Percentiles rank a stretch among this genome's conserved stretches.
phyloP scores from a whole-genome alignment of 2,113 vertebrate species.

The Phalacrocorax aristotelis region DNA sequence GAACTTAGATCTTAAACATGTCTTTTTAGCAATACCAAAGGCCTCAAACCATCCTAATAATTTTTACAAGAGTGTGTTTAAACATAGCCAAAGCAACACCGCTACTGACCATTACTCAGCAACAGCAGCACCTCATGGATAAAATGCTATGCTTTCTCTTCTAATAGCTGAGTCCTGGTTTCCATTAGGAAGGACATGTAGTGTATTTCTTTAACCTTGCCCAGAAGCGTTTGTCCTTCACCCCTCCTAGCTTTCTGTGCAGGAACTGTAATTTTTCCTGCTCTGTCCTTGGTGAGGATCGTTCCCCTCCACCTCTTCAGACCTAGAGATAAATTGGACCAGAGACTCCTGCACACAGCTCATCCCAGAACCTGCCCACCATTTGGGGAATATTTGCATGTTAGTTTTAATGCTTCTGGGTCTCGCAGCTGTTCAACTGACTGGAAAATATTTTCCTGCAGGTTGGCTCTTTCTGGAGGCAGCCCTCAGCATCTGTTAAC shows the following conservation, averaged over 20 bases:
- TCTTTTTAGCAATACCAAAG: not conserved
- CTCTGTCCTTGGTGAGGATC: not conserved
- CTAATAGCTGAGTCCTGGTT: not conserved
- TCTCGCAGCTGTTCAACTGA: fast-evolving
- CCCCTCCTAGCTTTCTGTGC: not conserved
- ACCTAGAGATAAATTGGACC: not conserved
- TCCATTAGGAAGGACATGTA: not conserved
- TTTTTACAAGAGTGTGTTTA: not conserved
- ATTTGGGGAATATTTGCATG: not conserved
- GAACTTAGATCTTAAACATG: not conserved
- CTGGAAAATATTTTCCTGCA: not conserved
- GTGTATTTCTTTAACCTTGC: not conserved
- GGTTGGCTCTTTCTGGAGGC: not conserved
- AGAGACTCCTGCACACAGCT: not conserved
- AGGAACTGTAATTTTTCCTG: not conserved
- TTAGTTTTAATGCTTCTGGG: not conserved
- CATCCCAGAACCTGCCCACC: not conserved
- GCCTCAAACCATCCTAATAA: not conserved
- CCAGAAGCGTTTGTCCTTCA: not conserved
- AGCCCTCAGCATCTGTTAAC: not conserved
- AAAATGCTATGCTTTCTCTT: not conserved
- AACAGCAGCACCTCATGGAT: not conserved
- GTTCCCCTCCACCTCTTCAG: not conserved
- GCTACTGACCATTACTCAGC: not conserved
- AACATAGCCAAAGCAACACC: not conserved